Percentiles rank a stretch among this genome's conserved stretches.
phyloP scores from a whole-genome alignment of 2,888 invertebrate species.

The Anoncus sp. region DNA sequence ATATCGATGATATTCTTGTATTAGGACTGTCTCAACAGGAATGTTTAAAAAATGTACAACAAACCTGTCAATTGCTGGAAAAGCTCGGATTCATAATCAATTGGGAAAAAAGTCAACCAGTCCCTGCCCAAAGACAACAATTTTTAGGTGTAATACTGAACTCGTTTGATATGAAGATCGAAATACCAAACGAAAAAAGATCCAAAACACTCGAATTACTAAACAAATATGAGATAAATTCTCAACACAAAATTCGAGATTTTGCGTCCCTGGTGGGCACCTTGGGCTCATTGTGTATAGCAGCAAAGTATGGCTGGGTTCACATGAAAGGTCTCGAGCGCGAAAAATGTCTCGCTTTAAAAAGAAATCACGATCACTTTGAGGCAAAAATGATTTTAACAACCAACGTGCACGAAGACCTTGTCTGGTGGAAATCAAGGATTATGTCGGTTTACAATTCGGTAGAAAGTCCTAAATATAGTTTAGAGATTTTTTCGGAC shows the following conservation, averaged over 20 bases:
- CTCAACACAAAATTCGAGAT: constrained; percentile 35
- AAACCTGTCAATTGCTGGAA: constrained; percentile 1
- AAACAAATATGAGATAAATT: constrained; percentile 4
- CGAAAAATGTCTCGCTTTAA: constrained; percentile 46
- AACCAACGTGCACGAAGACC: constrained; percentile 23
- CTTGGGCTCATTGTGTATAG: constrained; percentile 45
- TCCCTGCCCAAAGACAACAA: constrained; percentile 26
- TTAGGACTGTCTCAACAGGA: background rate
- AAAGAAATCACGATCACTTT: constrained; percentile 29
- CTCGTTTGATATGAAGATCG: constrained; percentile 43
- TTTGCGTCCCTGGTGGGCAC: constrained; percentile 46
- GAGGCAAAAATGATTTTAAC: constrained; percentile 44
- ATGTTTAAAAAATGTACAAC: background rate
- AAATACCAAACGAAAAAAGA: constrained; percentile 37
- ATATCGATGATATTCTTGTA: constrained; percentile 7
- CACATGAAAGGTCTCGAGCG: constrained; percentile 49
- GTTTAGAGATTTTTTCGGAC: constrained; percentile 24
- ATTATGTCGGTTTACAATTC: background rate
- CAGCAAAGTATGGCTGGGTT: constrained; percentile 50
- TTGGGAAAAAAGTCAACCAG: background rate
- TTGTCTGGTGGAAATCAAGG: constrained; percentile 37
- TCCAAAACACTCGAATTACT: background rate
- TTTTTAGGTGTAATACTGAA: constrained; percentile 42
- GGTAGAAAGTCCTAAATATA: background rate
- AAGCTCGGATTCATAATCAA: constrained; percentile 28